These are phyloP conservation scores for Mohoua ochrocephala DNA, from an alignment of 2,113 vertebrate species.

Conservation along the genomic window DNA sequence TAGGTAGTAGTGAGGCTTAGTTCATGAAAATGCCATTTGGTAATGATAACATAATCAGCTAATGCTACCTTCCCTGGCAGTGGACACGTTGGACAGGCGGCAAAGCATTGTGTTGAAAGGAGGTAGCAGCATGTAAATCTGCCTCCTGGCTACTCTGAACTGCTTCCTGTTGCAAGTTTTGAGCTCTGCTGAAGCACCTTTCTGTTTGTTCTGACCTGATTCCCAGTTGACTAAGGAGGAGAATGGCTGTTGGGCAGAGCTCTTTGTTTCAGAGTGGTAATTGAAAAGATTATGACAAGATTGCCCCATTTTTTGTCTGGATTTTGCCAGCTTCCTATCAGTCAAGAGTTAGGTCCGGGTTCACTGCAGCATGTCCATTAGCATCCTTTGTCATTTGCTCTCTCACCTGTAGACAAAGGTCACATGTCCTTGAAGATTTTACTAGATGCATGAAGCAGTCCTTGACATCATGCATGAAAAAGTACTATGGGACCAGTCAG, in stretches of 20 bases:
- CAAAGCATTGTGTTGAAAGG: background rate
- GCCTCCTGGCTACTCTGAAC: background rate
- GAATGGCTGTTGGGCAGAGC: background rate
- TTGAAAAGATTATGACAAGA: background rate
- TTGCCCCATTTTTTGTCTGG: background rate
- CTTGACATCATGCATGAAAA: background rate
- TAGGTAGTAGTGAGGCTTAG: background rate
- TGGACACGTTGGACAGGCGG: rapidly evolving
- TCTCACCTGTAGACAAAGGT: background rate
- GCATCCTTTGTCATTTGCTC: background rate
- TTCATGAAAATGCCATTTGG: background rate
- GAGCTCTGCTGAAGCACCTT: background rate
- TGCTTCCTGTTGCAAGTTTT: background rate
- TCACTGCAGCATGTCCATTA: background rate
- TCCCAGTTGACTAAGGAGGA: background rate
- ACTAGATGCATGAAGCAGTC: background rate
- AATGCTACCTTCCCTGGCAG: background rate
- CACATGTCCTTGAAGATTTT: background rate
- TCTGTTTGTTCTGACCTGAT: background rate
- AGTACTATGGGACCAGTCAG: background rate
- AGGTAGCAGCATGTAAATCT: background rate
- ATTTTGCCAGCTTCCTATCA: background rate
- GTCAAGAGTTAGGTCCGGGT: background rate
- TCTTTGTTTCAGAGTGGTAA: background rate
- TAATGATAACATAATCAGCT: background rate